A percentile compares a stretch with the other conserved stretches of the same genome.
Conservation (phyloP, 2,888 invertebrate species). For the Cephus pygmeus region DNA sequence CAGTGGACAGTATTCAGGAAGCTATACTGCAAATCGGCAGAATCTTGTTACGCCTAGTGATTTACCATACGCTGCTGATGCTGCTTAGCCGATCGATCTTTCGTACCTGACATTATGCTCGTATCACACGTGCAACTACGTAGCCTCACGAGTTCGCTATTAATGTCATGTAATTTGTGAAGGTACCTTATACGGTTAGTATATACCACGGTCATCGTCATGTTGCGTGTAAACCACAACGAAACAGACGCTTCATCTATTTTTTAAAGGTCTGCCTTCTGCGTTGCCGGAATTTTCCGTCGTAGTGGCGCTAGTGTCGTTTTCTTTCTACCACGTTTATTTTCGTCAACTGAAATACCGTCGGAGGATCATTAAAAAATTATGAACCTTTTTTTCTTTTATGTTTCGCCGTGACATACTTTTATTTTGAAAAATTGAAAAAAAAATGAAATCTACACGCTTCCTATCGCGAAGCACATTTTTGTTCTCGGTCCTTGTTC, state of each 20-base stretch:
- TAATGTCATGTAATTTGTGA: neutral
- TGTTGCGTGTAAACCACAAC: neutral
- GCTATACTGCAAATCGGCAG: neutral
- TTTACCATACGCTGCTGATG: neutral
- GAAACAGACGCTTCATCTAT: neutral
- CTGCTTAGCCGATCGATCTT: neutral
- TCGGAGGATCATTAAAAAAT: neutral
- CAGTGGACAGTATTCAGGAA: neutral
- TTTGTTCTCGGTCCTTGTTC: neutral
- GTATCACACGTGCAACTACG: neutral
- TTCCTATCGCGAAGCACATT: neutral
- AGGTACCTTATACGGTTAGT: neutral
- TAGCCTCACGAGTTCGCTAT: neutral
- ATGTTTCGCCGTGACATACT: neutral
- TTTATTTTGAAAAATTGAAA: neutral
- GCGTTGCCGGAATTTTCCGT: neutral
- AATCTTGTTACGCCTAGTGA: neutral
- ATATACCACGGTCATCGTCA: neutral
- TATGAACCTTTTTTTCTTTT: neutral
- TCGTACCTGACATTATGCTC: neutral
- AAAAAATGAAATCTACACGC: neutral
- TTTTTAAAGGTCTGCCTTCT: neutral
- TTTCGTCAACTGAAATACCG: neutral
- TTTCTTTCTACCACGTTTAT: neutral
- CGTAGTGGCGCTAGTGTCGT: neutral